Conservation (phyloP, 2,888 invertebrate species). For the Zonitis immaculata region DNA sequence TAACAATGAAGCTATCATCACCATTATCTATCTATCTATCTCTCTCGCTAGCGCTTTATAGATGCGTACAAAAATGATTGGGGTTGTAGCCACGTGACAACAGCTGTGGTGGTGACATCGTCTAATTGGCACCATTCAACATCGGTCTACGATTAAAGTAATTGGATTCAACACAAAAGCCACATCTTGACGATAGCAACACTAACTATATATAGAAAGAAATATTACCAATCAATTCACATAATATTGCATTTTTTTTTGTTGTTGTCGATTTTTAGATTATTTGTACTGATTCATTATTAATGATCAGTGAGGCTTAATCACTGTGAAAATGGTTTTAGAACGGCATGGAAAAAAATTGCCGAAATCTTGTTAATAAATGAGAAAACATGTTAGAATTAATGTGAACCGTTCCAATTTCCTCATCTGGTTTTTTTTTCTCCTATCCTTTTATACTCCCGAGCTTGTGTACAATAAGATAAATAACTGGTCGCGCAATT, state of each 20-base stretch:
- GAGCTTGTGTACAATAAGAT: neutral
- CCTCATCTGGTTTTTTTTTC: neutral
- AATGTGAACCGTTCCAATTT: neutral
- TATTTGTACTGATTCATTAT: too few species aligned
- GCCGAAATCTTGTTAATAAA: neutral
- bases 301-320: too few species aligned
- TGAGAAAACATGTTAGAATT: constrained; percentile 1
- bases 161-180: constrained; percentile 45
- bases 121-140: constrained; percentile 47
- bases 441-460: too few species aligned
- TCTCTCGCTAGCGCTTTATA: neutral
- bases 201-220: constrained; percentile 32
- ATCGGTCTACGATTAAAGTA: constrained; percentile 46
- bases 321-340: neutral
- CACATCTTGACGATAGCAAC: constrained; percentile 36
- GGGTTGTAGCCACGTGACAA: constrained; percentile 28
- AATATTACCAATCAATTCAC: neutral
- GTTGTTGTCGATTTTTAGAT: too few species aligned
- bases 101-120: constrained; percentile 27
- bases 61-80: constrained; percentile 1
- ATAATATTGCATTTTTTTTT: neutral
- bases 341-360: neutral
- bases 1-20: too few species aligned
- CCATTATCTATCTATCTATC: neutral
- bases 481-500: neutral